phyloP scores from a whole-genome alignment of 2,888 invertebrate genomes.

The Netelia fuscicornis region DNA sequence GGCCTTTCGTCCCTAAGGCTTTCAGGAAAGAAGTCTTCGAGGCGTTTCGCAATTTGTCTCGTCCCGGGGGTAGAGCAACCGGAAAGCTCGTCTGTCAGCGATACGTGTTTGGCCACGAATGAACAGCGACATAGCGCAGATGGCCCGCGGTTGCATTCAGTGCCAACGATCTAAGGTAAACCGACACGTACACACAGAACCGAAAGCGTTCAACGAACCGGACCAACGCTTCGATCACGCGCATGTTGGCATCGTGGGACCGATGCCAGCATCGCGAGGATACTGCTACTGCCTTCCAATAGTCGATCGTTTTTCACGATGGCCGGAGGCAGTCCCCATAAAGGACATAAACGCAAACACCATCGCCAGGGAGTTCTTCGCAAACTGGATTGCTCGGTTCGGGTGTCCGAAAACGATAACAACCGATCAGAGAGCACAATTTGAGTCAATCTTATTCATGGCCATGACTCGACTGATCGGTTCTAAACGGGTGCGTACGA shows the following conservation, averaged over 20 bases:
- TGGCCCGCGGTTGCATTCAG: slow-evolving; percentile 73
- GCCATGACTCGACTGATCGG: too few species aligned
- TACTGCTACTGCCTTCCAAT: slow-evolving; percentile 33
- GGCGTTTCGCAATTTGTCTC: slow-evolving; percentile 62
- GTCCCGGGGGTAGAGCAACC: slow-evolving; percentile 68
- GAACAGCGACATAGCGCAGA: slow-evolving; percentile 72
- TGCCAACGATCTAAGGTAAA: slow-evolving; percentile 78
- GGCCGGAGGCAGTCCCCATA: slow-evolving; percentile 13
- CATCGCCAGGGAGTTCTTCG: slow-evolving; percentile 38
- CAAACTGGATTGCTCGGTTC: slow-evolving; percentile 63
- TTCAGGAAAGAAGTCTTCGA: slow-evolving; percentile 63
- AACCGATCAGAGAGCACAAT: slow-evolving; percentile 29
- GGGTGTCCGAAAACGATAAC: slow-evolving; percentile 66
- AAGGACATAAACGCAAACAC: slow-evolving; percentile 64
- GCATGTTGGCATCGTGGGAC: slow-evolving; percentile 57
- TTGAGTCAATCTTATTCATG: too few species aligned
- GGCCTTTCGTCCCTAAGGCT: slow-evolving; percentile 67
- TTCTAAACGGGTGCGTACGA: too few species aligned
- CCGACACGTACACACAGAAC: slow-evolving; percentile 70
- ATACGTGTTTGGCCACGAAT: slow-evolving; percentile 75
- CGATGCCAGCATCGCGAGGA: neutral
- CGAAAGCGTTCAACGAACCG: slow-evolving; percentile 66
- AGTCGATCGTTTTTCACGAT: slow-evolving; percentile 1
- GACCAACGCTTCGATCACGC: slow-evolving; percentile 69
- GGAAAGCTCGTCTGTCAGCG: slow-evolving; percentile 66